Conservation (phyloP, 2,113 vertebrate species). For the Neomonachus schauinslandi region DNA sequence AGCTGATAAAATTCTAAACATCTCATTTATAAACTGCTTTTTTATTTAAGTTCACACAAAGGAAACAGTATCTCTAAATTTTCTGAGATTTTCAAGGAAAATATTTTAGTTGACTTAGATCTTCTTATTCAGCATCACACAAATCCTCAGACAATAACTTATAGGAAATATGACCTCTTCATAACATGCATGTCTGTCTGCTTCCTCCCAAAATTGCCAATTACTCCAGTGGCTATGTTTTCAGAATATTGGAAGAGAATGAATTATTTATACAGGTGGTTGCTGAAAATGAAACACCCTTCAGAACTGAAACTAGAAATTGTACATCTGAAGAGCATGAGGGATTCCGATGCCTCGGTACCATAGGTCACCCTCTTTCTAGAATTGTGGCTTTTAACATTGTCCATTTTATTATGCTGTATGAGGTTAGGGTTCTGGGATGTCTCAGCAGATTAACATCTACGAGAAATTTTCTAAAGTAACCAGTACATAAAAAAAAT, state of each 20-base stretch:
- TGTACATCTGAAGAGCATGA: background rate
- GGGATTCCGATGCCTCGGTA: background rate
- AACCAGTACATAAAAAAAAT: background rate
- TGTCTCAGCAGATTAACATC: fast-evolving
- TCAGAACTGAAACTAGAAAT: background rate
- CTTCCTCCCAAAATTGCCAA: background rate
- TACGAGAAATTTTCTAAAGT: background rate
- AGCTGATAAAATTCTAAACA: background rate
- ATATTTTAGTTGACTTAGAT: background rate
- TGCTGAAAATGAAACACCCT: conserved; percentile 80
- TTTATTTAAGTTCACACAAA: background rate
- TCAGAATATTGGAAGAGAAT: background rate
- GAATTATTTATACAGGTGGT: conserved; percentile 73
- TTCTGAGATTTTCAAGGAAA: background rate
- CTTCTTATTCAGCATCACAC: background rate
- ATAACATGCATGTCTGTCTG: background rate
- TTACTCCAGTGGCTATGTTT: background rate
- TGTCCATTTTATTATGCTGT: fast-evolving
- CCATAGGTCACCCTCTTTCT: background rate
- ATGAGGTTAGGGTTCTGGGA: background rate
- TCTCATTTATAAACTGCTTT: background rate
- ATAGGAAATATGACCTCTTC: background rate
- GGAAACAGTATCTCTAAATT: background rate
- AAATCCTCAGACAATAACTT: background rate
- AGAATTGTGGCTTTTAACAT: background rate